phyloP scores from a whole-genome alignment of 2,797 vertebrate species.

The Acrocephalus scirpaceus region DNA sequence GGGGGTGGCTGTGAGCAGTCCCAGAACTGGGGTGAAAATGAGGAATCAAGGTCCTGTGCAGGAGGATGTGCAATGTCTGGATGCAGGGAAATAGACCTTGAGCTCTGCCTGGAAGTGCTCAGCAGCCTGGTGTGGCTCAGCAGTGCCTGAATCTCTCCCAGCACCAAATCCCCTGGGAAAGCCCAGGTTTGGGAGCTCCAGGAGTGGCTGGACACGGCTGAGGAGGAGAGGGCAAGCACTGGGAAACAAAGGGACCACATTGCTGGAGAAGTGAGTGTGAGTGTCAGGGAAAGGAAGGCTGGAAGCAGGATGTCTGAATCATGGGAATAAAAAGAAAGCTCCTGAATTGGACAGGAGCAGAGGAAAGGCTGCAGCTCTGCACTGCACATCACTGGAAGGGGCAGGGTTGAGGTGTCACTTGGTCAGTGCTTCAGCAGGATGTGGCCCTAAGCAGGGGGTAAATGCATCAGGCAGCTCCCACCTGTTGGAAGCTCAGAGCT shows the following conservation, averaged over 20 bases:
- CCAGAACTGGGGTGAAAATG: background rate
- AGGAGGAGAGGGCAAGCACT: background rate
- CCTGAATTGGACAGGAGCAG: background rate
- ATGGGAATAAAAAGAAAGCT: background rate
- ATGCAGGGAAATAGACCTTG: rapidly evolving
- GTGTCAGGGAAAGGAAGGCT: background rate
- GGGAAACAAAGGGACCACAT: background rate
- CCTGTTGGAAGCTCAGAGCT: background rate
- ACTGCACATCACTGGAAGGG: background rate
- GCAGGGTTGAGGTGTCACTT: background rate
- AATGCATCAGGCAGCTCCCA: background rate
- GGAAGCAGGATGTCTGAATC: background rate
- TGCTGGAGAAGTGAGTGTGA: background rate
- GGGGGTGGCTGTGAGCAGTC: background rate
- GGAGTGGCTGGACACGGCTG: rapidly evolving
- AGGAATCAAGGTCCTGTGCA: rapidly evolving
- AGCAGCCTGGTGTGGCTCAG: background rate
- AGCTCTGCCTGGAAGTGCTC: background rate
- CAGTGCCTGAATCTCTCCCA: background rate
- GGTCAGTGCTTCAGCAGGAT: background rate
- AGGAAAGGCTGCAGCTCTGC: background rate
- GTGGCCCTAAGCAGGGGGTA: background rate
- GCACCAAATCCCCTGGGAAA: background rate
- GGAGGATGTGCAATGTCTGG: background rate
- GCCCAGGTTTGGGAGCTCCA: rapidly evolving